Evolutionary conservation across 2,888 invertebrate species (phyloP).

Genomic region (Formica aserva): DNA sequence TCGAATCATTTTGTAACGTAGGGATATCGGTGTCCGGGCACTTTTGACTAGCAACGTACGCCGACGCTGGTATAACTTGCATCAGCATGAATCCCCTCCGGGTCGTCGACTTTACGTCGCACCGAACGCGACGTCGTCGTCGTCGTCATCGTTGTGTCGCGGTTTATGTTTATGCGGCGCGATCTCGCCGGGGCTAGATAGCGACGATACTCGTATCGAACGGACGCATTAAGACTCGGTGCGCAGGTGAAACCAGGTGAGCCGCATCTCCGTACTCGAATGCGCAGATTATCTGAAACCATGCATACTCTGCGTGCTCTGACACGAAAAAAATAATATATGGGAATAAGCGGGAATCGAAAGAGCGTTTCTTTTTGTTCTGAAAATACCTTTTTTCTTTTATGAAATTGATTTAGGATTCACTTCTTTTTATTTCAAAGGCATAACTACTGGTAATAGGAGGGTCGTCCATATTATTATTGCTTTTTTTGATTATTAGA

Average conservation of each 20-base stretch:
- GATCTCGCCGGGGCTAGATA: slow-evolving; percentile 70
- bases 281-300: slow-evolving; percentile 67
- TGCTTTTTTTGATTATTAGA: not conserved
- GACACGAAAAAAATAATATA: slow-evolving; percentile 28
- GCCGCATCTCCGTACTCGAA: slow-evolving; percentile 32
- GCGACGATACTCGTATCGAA: slow-evolving; percentile 51
- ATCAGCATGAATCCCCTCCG: slow-evolving; percentile 8
- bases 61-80: not conserved
- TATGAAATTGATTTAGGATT: not conserved
- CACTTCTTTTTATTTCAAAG: not conserved
- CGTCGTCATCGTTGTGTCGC: slow-evolving; percentile 53
- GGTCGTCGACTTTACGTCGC: slow-evolving; percentile 46
- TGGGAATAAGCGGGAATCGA: not conserved
- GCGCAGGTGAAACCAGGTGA: slow-evolving; percentile 66
- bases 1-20: slow-evolving; percentile 15
- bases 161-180: slow-evolving; percentile 74
- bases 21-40: not conserved
- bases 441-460: not conserved
- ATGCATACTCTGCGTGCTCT: slow-evolving; percentile 55
- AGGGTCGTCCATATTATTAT: not conserved
- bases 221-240: slow-evolving; percentile 57
- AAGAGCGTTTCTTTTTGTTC: not conserved
- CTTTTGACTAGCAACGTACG: slow-evolving; percentile 24
- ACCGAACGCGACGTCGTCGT: not conserved
- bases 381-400: not conserved